Percentiles rank a stretch among this genome's conserved stretches.
Conservation (phyloP, 2,797 vertebrate species). For the Sarcophilus harrisii region DNA sequence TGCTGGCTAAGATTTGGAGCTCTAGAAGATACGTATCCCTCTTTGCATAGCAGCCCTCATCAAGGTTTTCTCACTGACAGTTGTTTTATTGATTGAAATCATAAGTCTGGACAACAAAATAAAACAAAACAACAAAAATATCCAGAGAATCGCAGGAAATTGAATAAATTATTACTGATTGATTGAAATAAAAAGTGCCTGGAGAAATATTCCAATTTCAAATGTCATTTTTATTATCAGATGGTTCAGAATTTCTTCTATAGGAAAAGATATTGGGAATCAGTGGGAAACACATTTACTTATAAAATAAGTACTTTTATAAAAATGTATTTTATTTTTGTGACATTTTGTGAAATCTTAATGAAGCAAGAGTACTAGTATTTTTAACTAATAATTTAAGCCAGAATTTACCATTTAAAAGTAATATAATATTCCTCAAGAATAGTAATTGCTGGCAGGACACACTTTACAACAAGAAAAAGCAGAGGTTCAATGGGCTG, state of each 20-base stretch:
- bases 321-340: conserved; percentile 3
- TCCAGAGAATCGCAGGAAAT: neutral
- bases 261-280: conserved; percentile 36
- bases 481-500: neutral
- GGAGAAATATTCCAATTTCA: conserved; percentile 64
- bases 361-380: conserved; percentile 29
- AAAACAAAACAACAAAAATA: neutral
- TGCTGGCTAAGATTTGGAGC: neutral
- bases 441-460: neutral
- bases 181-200: conserved; percentile 51
- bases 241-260: conserved; percentile 63
- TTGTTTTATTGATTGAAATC: neutral
- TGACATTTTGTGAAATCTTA: conserved; percentile 48
- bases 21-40: neutral
- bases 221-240: conserved; percentile 60
- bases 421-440: conserved; percentile 1
- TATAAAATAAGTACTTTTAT: conserved; percentile 50
- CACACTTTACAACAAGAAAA: neutral
- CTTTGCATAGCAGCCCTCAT: neutral
- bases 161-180: conserved; percentile 60
- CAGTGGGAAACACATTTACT: conserved; percentile 48
- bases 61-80: neutral
- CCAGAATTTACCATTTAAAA: neutral
- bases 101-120: neutral
- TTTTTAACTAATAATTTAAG: conserved; percentile 41